These are phyloP conservation scores for Plectrocnemia conspersa DNA, from an alignment of 1,140 invertebrate genomes.

Conservation along the genomic window DNA sequence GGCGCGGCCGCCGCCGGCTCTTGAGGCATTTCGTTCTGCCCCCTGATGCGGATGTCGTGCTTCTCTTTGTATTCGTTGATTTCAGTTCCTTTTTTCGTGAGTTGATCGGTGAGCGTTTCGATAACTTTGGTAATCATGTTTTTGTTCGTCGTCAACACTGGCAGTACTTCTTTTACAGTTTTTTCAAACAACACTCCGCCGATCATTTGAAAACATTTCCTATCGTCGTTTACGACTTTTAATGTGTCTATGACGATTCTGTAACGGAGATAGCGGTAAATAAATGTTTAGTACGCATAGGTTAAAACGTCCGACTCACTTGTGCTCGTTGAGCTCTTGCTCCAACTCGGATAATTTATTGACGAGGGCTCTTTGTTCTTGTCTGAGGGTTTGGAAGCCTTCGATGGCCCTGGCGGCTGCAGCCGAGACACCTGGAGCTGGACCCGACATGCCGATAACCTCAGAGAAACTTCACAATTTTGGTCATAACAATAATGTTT, in stretches of 20 bases:
- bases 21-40: constrained; percentile 52
- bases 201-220: constrained; percentile 91
- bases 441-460: no score
- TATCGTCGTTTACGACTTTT: constrained; percentile 74
- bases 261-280: constrained; percentile 36
- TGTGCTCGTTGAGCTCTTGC: constrained; percentile 90
- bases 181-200: constrained; percentile 90
- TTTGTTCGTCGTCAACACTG: constrained; percentile 74
- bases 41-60: constrained; percentile 77
- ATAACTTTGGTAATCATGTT: constrained; percentile 78
- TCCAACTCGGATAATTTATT: constrained; percentile 88
- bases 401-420: constrained; percentile 6
- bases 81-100: constrained; percentile 82
- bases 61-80: constrained; percentile 92
- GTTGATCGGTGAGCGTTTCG: constrained; percentile 71
- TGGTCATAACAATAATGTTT: no score
- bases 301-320: constrained; percentile 55
- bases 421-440: background rate
- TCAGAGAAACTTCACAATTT: no score
- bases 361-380: constrained; percentile 79
- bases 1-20: constrained; percentile 40
- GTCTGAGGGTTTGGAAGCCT: constrained; percentile 79
- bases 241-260: constrained; percentile 94
- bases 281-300: background rate
- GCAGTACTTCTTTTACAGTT: constrained; percentile 87